Conservation (phyloP, 2,113 vertebrate species). For the Aramus guarauna region DNA sequence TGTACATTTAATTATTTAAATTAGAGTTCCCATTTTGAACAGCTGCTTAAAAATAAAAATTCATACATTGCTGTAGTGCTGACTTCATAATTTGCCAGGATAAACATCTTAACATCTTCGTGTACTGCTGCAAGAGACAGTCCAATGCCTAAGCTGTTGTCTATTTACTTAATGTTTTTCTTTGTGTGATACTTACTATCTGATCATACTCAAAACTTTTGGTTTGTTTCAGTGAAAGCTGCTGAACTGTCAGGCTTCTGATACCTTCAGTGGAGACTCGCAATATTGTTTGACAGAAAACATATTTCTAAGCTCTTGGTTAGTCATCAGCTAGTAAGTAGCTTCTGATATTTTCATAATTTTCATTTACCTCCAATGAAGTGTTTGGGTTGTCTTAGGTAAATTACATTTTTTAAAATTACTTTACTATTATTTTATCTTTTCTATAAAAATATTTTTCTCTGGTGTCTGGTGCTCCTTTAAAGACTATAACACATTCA, state of each 20-base stretch:
- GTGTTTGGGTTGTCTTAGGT: not conserved
- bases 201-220: not conserved
- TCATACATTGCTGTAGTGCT: accelerated
- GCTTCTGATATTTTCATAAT: not conserved
- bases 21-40: not conserved
- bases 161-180: not conserved
- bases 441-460: not conserved
- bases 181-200: too few relatives aligned
- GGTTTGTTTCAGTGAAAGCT: conserved; percentile 19
- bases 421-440: not conserved
- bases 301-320: not conserved
- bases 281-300: not conserved
- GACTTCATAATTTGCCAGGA: not conserved
- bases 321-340: not conserved
- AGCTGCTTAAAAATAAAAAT: not conserved
- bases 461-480: not conserved
- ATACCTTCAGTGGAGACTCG: not conserved
- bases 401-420: not conserved
- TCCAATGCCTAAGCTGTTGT: not conserved
- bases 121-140: not conserved
- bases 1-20: not conserved
- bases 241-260: not conserved
- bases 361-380: not conserved
- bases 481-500: not conserved
- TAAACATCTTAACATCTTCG: not conserved